phyloP scores from a whole-genome alignment of 2,888 invertebrate genomes.

The Ceriagrion tenellum region DNA sequence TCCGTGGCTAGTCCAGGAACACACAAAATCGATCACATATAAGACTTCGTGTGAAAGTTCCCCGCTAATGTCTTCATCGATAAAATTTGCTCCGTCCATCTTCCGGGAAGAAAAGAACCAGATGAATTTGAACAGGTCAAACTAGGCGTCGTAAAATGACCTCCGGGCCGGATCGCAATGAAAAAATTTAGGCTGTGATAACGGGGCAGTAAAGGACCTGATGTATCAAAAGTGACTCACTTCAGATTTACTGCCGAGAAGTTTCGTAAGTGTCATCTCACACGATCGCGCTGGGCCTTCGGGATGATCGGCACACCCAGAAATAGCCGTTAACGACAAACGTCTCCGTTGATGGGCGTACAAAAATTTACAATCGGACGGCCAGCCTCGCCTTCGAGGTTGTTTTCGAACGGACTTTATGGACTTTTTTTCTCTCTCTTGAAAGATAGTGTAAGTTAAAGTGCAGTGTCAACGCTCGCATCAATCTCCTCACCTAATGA shows the following conservation, averaged over 20 bases:
- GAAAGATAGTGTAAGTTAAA: background rate
- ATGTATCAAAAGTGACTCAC: background rate
- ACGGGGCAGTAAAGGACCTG: background rate
- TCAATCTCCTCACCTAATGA: constrained; percentile 1
- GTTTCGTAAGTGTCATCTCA: background rate
- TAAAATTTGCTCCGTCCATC: too few species aligned
- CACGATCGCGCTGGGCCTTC: background rate
- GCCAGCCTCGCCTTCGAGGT: background rate
- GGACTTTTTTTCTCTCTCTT: background rate
- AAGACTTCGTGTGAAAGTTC: too few species aligned
- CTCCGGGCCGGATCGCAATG: too few species aligned
- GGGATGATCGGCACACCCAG: background rate
- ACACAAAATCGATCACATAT: too few species aligned
- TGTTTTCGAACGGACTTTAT: background rate
- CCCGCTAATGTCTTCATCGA: too few species aligned
- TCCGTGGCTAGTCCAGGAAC: too few species aligned
- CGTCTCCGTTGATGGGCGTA: background rate
- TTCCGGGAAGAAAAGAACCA: too few species aligned
- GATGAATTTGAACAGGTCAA: too few species aligned
- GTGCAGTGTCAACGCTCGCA: background rate
- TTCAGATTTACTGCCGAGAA: background rate
- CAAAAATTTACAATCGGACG: background rate
- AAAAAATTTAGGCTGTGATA: background rate
- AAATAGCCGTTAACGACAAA: background rate
- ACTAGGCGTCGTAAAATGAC: too few species aligned